Evolutionary conservation across 2,888 invertebrate genomes (phyloP).

Genomic region (Meliscaeva auricollis): DNA sequence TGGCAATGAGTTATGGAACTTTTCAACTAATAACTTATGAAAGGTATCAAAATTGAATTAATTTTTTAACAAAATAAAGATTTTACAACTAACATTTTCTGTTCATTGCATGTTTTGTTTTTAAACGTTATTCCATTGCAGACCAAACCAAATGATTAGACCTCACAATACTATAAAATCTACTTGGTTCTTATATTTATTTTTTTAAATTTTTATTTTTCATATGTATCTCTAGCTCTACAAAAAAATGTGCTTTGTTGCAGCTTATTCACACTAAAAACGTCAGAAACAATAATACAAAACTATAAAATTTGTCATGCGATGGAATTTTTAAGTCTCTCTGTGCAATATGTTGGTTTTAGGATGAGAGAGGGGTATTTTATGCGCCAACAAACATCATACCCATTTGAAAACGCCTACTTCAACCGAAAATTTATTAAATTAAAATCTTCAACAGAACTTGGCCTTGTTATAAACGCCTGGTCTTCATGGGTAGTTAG

Average conservation of each 20-base stretch:
- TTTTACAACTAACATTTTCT: no score
- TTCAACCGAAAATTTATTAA: slow-evolving; percentile 60
- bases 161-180: no score
- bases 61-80: no score
- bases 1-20: no score
- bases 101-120: no score
- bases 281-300: not conserved
- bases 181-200: no score
- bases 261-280: no score
- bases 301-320: slow-evolving; percentile 10
- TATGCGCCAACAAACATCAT: slow-evolving; percentile 21
- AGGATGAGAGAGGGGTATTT: not conserved
- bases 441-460: slow-evolving; percentile 53
- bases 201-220: not conserved
- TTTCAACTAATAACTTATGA: no score
- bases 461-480: not conserved
- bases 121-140: no score
- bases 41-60: no score
- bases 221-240: not conserved
- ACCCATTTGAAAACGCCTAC: slow-evolving; percentile 6
- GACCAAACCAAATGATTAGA: no score
- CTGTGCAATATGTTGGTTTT: not conserved
- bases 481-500: slow-evolving; percentile 59
- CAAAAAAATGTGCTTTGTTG: no score
- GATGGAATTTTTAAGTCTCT: not conserved